phyloP scores from a whole-genome alignment of 2,797 vertebrate genomes.

The Notolepis coatsorum region DNA sequence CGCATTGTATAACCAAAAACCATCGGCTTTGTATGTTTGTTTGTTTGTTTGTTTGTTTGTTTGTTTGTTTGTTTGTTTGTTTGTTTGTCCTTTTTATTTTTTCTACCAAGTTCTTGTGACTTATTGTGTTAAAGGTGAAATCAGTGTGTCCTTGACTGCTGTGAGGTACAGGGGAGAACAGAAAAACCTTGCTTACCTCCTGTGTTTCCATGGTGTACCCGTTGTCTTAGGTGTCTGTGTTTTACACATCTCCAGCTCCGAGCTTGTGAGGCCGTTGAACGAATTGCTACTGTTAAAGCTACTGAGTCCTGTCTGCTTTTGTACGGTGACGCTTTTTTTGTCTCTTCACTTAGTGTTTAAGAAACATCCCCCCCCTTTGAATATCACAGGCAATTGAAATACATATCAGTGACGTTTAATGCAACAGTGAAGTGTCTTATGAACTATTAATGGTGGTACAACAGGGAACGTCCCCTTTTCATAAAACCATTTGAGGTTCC shows the following conservation, averaged over 20 bases:
- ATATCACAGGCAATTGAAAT: constrained; percentile 75
- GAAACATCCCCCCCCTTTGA: constrained; percentile 78
- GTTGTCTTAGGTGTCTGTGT: constrained; percentile 82
- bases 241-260: constrained; percentile 79
- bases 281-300: constrained; percentile 83
- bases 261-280: constrained; percentile 81
- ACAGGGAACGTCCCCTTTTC: constrained; percentile 89
- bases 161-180: constrained; percentile 61
- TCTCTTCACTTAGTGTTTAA: constrained; percentile 82
- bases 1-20: constrained; percentile 82
- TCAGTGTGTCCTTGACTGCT: constrained; percentile 78
- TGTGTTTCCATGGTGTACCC: constrained; percentile 80
- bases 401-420: constrained; percentile 83
- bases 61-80: constrained; percentile 20
- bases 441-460: constrained; percentile 89
- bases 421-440: constrained; percentile 84
- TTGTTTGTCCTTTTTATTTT: too few relatives aligned
- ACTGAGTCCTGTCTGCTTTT: constrained; percentile 86
- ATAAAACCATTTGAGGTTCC: constrained; percentile 92
- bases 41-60: constrained; percentile 29
- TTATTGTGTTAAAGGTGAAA: constrained; percentile 78
- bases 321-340: constrained; percentile 80
- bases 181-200: constrained; percentile 68
- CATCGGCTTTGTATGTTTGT: constrained; percentile 77
- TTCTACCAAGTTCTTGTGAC: constrained; percentile 78